These are phyloP conservation scores for Pseudopipra pipra DNA, from an alignment of 2,113 vertebrate genomes.

Conservation along the genomic window DNA sequence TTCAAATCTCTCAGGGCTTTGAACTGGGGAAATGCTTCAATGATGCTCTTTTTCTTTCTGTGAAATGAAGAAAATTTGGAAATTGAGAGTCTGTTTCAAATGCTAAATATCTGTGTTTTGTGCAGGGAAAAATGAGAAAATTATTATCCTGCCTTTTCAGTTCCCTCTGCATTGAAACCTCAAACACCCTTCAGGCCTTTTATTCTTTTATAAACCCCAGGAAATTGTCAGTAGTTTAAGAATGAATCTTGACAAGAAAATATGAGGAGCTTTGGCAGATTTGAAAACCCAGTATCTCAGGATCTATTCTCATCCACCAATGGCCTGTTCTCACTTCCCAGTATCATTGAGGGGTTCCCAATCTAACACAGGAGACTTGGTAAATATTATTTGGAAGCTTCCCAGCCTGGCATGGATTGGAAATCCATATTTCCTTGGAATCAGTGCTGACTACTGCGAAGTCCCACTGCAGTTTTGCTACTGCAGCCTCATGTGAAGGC, in stretches of 20 bases:
- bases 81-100: neutral
- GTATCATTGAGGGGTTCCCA: neutral
- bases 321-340: neutral
- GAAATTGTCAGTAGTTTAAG: neutral
- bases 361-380: neutral
- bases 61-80: neutral
- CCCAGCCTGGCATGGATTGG: neutral
- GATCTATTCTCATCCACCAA: neutral
- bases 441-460: neutral
- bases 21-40: neutral
- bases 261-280: fast-evolving
- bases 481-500: neutral
- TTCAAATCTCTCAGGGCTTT: neutral
- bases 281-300: neutral
- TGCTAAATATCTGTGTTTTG: neutral
- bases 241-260: neutral
- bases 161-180: neutral
- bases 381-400: neutral
- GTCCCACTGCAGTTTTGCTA: fast-evolving
- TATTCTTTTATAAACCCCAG: neutral
- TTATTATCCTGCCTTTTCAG: neutral
- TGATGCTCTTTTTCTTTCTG: neutral
- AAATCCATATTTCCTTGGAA: neutral
- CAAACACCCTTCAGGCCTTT: neutral
- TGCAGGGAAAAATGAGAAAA: neutral